Base-by-base conservation (phyloP, 2,113 vertebrate species). In the Fregetta grallaria region DNA sequence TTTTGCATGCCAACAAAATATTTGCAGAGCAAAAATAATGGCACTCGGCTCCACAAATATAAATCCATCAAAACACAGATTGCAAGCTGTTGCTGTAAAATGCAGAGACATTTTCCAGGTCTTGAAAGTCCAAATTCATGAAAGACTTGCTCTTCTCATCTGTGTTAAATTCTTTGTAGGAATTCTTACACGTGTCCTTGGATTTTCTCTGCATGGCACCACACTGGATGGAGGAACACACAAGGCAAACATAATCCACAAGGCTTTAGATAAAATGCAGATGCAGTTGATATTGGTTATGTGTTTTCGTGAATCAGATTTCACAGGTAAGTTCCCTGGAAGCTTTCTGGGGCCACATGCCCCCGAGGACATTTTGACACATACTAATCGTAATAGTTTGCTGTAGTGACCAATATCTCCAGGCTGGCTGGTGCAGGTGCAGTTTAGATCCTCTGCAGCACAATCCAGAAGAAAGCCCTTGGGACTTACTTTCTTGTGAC, bases 361-460 rank as follows among this genome's bases (percentile, higher is more conserved):
- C 27, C 27, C 4, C 0, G 0, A 45, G 29, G 20, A 38, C 21
- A 32, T 84, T 84, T 74, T 87, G 42, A 58, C 7, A 47, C 30
- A 79, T 3, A 42, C 6, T 55, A 50, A 42, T 62, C 2, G 0
- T 47, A 61, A 26, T 5, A 63, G 15, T 13, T 15, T 23, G 5
- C 55, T 52, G 34, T 47, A 14, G 34, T 52, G 56, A 78, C 29
- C 42, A 32, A 3, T 52, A 68, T 44, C 56, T 93, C 42, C 52
- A 17, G 42, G 42, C 20, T 85, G 45, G 10, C 38, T 61, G 47
- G 1, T 50, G 17, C 40, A 68, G 21, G 10, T 0, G 0, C 21
- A 4, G 9, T 49, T 72, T 73, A 29, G 4, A 38, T 36, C 19
- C 36, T 50, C 18, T 42, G 8, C 23, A 62, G 49, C n/a, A 78